Evolutionary conservation across 2,113 vertebrate genomes (phyloP).

Genomic region (Phasianus colchicus): DNA sequence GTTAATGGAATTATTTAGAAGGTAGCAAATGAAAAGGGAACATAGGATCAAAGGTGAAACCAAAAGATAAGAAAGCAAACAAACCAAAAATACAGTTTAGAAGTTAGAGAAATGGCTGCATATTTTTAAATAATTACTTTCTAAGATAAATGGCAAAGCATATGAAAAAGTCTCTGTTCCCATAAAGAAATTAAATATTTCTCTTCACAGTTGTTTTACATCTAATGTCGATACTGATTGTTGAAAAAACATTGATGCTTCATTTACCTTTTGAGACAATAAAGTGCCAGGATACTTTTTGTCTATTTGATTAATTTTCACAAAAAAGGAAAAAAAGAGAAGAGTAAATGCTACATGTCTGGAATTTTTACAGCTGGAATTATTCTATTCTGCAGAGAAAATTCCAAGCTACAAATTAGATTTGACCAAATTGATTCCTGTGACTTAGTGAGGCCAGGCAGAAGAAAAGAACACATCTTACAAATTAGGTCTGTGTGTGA

Average conservation of each 20-base stretch:
- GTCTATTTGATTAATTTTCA: not conserved
- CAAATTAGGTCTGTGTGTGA: not conserved
- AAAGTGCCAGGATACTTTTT: not conserved
- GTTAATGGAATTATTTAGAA: not conserved
- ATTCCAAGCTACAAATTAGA: constrained; percentile 5
- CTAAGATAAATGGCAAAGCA: not conserved
- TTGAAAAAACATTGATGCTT: not conserved
- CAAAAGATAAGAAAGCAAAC: not conserved
- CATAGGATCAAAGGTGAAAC: not conserved
- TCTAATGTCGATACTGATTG: not conserved
- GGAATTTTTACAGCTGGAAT: constrained; percentile 1
- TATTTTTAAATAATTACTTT: not conserved
- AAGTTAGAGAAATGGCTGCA: not conserved
- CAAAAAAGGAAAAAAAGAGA: not conserved
- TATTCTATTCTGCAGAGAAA: not conserved
- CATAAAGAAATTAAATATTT: not conserved
- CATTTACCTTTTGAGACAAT: not conserved
- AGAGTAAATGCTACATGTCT: not conserved
- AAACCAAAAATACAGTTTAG: not conserved
- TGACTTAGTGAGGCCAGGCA: not conserved
- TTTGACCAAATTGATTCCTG: not conserved
- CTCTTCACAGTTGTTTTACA: not conserved
- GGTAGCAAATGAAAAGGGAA: not conserved
- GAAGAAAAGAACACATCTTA: not conserved
- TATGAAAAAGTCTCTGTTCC: not conserved